These are phyloP conservation scores for Theretra japonica DNA, from an alignment of 2,888 invertebrate genomes.

Conservation along the genomic window DNA sequence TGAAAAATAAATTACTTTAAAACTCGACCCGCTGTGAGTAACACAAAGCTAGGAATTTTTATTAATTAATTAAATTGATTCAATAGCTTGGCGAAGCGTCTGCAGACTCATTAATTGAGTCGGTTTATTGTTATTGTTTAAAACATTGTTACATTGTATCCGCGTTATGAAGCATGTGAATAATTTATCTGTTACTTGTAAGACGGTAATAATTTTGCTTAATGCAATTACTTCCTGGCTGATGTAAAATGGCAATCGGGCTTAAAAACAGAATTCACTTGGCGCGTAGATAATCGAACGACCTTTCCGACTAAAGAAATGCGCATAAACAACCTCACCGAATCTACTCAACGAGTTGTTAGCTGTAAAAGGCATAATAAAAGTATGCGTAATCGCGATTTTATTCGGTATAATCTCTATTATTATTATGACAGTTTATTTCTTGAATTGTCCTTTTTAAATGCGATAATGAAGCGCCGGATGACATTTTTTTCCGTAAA, in stretches of 20 bases:
- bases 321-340: not conserved
- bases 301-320: not conserved
- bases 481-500: too few relatives aligned
- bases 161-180: constrained; percentile 21
- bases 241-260: constrained; percentile 30
- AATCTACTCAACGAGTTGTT: not conserved
- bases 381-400: not conserved
- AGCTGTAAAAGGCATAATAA: too few relatives aligned
- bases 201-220: constrained; percentile 1
- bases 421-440: too few relatives aligned
- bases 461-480: too few relatives aligned
- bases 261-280: not conserved
- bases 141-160: constrained; percentile 22
- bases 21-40: not conserved
- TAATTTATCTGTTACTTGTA: constrained; percentile 15
- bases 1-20: not conserved
- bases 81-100: constrained; percentile 19
- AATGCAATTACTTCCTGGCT: constrained; percentile 11
- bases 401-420: too few relatives aligned
- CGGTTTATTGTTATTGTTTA: constrained; percentile 24
- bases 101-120: constrained; percentile 24
- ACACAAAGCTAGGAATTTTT: constrained; percentile 22
- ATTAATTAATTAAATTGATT: constrained; percentile 25
- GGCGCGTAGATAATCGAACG: not conserved
- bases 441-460: too few relatives aligned